Evolutionary conservation across 2,888 invertebrate genomes (phyloP), one percentile per base, ranked within the genome.

Genomic region (Mantis religiosa): DNA sequence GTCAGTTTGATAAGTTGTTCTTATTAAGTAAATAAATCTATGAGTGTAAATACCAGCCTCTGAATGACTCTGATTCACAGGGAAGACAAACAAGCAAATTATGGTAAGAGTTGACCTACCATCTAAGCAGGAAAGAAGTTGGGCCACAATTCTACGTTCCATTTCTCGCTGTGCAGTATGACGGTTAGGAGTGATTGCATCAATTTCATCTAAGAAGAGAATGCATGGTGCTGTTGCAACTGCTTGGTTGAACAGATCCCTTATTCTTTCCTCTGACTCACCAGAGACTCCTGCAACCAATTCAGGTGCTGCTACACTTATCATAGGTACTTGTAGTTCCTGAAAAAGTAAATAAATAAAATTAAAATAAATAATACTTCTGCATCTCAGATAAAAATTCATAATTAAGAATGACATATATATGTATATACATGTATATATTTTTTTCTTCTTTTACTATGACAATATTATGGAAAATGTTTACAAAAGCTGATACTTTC

Each of bases 191-290:
- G 98, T 97, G 85, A 99, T 97, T n/a, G 98, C 96, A 94, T 99
- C 99, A 90, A 99, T 97, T 94, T 99, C 99, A 93, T 99, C 99
- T 90, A 99, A 96, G 92, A 99, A 98, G 82, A 99, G 93, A 25
- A 99, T 95, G 92, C 98, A 97, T 0, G 98, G 98, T 15, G 97
- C 95, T 89, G 95, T 93, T 89, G 94, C 93, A 12, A 95, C 93
- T 1, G 99, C 98, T 92, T 97, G 96, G 82, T 98, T 97, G 94
- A 99, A 99, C 25, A 99, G 93, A 91, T 98, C 97, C 90, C 99
- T 94, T 90, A 99, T 97, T 91, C 98, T 95, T 92, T 98, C 97
- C 93, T 99, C 99, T 0, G 98, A 98, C 93, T 99, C 98, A 0
- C 99, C 99, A 0, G 98, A 98, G 90, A 99, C 96, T 2, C 99